Evolutionary conservation across 1,140 invertebrate species (phyloP), one percentile per base, ranked within the genome.

Genomic region (Anthonomus grandis): DNA sequence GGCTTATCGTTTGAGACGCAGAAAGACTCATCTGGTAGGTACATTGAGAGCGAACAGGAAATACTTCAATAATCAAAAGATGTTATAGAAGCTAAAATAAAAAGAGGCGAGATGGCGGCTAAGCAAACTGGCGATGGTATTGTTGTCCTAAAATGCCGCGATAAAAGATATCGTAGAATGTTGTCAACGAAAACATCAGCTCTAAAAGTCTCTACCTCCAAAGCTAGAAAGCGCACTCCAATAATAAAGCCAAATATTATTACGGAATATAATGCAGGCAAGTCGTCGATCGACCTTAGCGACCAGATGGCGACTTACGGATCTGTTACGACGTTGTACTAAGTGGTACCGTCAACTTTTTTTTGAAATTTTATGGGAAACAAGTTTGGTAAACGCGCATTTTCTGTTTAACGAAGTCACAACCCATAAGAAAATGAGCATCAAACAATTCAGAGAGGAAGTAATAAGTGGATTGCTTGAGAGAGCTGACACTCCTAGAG

Each of bases 21-120:
- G 65, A 56, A 25, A 77, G 56, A 79, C 71, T 9, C 71, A 79
- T 71, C 64, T 74, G 10, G 61, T 74, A 55, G 74, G 75, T 45
- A 79, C 73, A 57, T 46, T 78, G 47, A 62, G 65, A 47, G 64
- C 65, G 60, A 72, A 72, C 56, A 57, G 68, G 42, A 71, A 70
- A 64, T 59, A 63, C 50, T 60, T 71, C n/a, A n/a, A n/a, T n/a
- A n/a, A 24, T 70, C 73, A 22, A 68, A 70, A 59, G 60, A 64
- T 39, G 60, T 75, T 9, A 63, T 69, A 44, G 58, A 60, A 36
- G 54, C 59, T 39, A 75, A 70, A 57, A 62, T 76, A 46, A 69
- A 72, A 63, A 61, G 57, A 65, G 68, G 69, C 19, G 67, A 75
- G 51, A 46, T 25, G 24, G 36, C 47, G 27, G 25, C 62, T 19